Evolutionary conservation across 2,113 vertebrate genomes (phyloP).

Genomic region (Sula dactylatra): DNA sequence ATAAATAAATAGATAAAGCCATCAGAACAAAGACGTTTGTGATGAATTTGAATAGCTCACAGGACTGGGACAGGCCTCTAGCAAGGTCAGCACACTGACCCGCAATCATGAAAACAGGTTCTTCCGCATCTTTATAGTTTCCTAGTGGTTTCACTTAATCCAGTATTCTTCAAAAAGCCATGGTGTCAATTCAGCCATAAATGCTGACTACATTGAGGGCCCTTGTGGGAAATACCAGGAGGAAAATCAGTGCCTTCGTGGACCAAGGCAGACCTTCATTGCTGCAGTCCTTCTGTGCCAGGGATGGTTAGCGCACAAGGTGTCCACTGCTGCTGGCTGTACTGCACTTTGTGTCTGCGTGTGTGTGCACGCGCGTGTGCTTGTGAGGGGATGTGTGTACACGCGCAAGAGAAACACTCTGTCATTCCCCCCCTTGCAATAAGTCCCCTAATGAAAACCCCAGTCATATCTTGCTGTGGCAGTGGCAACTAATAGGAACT

Average conservation of each 20-base stretch:
- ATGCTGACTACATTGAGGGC: background rate
- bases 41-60: background rate
- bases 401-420: background rate
- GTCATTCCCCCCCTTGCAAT: no score
- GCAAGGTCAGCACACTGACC: background rate
- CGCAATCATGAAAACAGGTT: background rate
- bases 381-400: background rate
- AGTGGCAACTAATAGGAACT: background rate
- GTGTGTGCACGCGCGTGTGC: no score
- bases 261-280: background rate
- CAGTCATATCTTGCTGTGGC: background rate
- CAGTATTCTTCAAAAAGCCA: background rate
- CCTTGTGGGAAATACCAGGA: background rate
- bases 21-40: background rate
- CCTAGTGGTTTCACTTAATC: background rate
- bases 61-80: background rate
- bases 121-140: background rate
- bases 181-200: background rate
- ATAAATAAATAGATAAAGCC: background rate
- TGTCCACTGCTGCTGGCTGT: fast-evolving
- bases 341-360: background rate
- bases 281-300: background rate
- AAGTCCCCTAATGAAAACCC: background rate
- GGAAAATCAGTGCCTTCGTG: background rate
- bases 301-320: background rate